Base-by-base conservation (phyloP, 2,888 invertebrate genomes). In the Mesorhabditis sp. region DNA sequence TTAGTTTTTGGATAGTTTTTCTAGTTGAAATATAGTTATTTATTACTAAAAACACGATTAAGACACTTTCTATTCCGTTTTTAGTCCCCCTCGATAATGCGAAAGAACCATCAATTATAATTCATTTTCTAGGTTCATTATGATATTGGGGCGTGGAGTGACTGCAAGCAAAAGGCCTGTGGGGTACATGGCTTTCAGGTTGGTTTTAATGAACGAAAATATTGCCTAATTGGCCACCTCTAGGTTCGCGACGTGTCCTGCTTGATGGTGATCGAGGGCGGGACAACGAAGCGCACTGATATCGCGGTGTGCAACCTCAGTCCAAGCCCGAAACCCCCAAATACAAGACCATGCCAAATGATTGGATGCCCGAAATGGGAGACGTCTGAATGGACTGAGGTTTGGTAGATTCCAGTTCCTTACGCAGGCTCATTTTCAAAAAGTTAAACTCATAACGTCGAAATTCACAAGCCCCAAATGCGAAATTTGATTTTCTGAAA, bases 351-450 rank as follows among this genome's bases (percentile, higher is more conserved):
- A 5, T 84, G 84, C 68, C 75, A 78, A 44, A 67, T 78, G 5
- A 72, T 70, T 7, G 76, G 79, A 44, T 84, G 84, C 70, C 82
- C 84, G 4, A 66, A 76, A 45, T 84, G 84, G 84, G 82, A 82
- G 65, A 78, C 78, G 4, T 72, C 76, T 13, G 75, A 78, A 13
- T 84, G 84, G 84, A 77, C 77, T n/a, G 80, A 82, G 67, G 74
- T 74, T 45, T 13, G 65, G 28, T 41, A 44, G 28, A 28, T 28
- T 28, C 28, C 28, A 28, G 28, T 28, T 28, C 28, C 28, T 28
- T 28, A 28, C 28, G 28, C 28, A 28, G 28, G 28, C 28, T 28
- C 28, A 28, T 28, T 28, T 28, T 28, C 28, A 28, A 28, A 28
- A 28, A 28, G 28, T 28, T 28, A 28, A 28, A 28, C 28, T 28